These are phyloP conservation scores for Trachops cirrhosus DNA, from an alignment of 2,797 vertebrate species.

Conservation along the genomic window DNA sequence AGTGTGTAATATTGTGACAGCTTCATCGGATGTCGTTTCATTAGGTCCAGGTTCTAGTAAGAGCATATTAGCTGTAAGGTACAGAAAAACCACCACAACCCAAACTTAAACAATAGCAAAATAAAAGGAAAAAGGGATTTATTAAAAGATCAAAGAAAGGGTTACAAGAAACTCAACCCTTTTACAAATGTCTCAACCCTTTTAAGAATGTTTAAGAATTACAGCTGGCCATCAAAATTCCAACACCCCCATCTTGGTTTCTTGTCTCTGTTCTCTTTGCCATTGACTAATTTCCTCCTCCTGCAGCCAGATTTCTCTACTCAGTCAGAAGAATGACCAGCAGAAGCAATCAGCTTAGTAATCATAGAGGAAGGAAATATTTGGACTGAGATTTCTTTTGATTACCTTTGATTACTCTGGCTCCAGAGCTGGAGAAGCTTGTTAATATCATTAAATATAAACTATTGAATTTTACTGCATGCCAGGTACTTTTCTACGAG, in stretches of 20 bases:
- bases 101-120: background rate
- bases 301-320: background rate
- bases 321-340: background rate
- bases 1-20: background rate
- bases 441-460: conserved; percentile 17
- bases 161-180: background rate
- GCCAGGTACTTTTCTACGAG: background rate
- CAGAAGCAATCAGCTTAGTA: background rate
- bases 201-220: background rate
- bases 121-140: background rate
- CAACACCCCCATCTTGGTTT: background rate
- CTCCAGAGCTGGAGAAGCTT: background rate
- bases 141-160: background rate
- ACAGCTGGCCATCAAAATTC: background rate
- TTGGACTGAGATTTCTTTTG: background rate
- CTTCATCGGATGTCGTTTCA: background rate
- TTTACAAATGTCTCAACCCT: background rate
- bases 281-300: background rate
- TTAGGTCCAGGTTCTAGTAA: background rate
- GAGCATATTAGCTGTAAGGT: background rate
- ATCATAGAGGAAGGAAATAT: background rate
- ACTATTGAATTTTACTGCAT: background rate
- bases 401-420: conserved; percentile 15
- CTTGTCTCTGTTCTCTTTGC: background rate
- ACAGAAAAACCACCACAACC: background rate